Evolutionary conservation across 1,140 invertebrate genomes (phyloP).

Genomic region (Orius laevigatus): DNA sequence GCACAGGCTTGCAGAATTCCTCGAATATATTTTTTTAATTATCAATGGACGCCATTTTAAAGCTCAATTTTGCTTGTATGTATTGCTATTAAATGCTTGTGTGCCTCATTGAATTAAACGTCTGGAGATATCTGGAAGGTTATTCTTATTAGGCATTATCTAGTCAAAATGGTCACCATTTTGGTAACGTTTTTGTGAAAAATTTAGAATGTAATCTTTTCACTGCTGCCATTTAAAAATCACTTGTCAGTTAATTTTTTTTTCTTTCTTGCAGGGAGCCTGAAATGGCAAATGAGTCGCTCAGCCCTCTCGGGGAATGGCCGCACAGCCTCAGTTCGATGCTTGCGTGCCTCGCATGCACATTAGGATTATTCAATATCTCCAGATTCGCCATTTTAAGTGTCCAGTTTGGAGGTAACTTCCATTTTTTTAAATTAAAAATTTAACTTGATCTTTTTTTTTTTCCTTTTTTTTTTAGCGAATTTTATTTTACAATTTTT

Average conservation of each 20-base stretch:
- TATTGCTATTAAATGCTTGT: too few species aligned
- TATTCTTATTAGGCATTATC: too few species aligned
- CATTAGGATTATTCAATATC: constrained; percentile 73
- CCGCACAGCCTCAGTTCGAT: constrained; percentile 63
- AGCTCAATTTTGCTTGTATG: too few species aligned
- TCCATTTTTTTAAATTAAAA: constrained; percentile 1
- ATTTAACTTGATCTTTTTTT: constrained; percentile 1
- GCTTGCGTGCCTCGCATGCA: constrained; percentile 66
- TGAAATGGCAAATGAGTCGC: constrained; percentile 19
- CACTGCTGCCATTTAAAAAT: neutral
- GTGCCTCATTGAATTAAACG: too few species aligned
- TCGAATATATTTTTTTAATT: too few species aligned
- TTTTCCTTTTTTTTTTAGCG: constrained; percentile 36
- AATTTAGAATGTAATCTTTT: too few species aligned
- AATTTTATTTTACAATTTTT: constrained; percentile 82
- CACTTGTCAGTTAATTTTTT: neutral
- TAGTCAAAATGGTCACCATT: too few species aligned
- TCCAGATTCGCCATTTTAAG: constrained; percentile 74
- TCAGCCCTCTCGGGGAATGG: constrained; percentile 43
- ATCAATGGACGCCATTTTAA: too few species aligned
- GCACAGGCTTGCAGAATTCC: too few species aligned
- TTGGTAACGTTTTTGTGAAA: neutral
- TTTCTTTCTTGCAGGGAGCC: constrained; percentile 17
- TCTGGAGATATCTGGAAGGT: too few species aligned
- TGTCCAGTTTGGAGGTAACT: constrained; percentile 66